Percentiles rank a stretch among this genome's conserved stretches.
phyloP scores from a whole-genome alignment of 1,140 invertebrate species.

The Caenorhabditis brenneri region DNA sequence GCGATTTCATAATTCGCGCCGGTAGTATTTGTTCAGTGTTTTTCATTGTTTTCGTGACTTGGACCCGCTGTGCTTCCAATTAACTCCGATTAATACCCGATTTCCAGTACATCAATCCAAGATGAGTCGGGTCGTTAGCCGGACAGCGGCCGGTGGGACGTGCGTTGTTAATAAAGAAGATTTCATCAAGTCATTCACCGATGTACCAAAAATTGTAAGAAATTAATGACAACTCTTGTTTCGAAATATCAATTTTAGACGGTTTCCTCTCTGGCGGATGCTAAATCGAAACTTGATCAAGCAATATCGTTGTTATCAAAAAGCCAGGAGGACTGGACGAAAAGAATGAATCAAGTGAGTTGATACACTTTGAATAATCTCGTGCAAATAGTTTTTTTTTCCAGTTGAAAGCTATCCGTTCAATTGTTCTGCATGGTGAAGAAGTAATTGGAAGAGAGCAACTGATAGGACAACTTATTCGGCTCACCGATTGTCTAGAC shows the following conservation, averaged over 20 bases:
- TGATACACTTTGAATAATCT: neutral
- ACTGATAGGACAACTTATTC: neutral
- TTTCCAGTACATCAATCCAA: neutral
- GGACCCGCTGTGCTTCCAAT: neutral
- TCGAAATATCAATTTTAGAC: neutral
- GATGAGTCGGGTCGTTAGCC: constrained; percentile 5
- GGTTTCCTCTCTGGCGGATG: neutral
- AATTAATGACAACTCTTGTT: neutral
- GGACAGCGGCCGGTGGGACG: neutral
- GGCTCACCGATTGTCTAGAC: neutral
- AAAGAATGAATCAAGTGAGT: neutral
- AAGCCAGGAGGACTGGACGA: neutral
- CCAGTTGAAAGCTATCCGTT: neutral
- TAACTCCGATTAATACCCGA: neutral
- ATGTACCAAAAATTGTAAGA: neutral
- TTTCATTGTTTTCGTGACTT: neutral
- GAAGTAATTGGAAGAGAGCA: neutral
- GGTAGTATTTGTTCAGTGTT: neutral
- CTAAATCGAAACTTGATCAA: neutral
- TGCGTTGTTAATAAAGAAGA: constrained; percentile 1
- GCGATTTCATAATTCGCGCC: constrained; percentile 12
- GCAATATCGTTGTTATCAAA: neutral
- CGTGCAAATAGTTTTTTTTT: neutral
- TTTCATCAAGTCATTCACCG: neutral
- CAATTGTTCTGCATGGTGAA: constrained; percentile 6